Evolutionary conservation across 1,140 invertebrate genomes (phyloP).

Genomic region (Pachyrhynchus sulphureomaculatus): DNA sequence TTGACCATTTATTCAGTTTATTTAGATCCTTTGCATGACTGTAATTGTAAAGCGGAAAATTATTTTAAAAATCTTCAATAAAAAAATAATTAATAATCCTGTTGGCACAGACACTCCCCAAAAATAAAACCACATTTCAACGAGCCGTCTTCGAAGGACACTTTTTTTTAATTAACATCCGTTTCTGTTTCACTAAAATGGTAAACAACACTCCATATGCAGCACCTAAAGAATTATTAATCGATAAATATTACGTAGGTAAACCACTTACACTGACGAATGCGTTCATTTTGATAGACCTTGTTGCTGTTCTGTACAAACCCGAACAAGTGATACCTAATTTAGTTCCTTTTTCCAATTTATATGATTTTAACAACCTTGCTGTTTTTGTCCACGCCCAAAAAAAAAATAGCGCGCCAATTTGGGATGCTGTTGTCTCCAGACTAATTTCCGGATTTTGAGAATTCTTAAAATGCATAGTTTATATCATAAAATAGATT

Average conservation of each 20-base stretch:
- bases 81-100: too few species aligned
- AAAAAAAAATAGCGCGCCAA: not conserved
- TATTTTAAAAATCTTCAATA: too few species aligned
- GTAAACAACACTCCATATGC: not conserved
- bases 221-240: constrained; percentile 1
- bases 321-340: constrained; percentile 35
- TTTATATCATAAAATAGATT: too few species aligned
- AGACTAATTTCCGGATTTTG: too few species aligned
- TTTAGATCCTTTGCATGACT: too few species aligned
- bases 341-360: constrained; percentile 20
- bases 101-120: too few species aligned
- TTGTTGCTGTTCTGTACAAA: constrained; percentile 32
- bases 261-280: constrained; percentile 31
- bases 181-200: not conserved
- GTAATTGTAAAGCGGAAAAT: too few species aligned
- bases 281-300: constrained; percentile 35
- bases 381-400: constrained; percentile 15
- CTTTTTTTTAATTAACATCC: not conserved
- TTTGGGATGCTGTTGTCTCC: constrained; percentile 6
- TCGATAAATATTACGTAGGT: constrained; percentile 15
- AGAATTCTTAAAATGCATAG: too few species aligned
- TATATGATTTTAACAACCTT: constrained; percentile 27
- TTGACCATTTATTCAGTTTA: too few species aligned
- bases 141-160: not conserved
- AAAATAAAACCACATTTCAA: not conserved